Conservation (phyloP, 2,797 vertebrate species). For the Lacerta bilineata region DNA sequence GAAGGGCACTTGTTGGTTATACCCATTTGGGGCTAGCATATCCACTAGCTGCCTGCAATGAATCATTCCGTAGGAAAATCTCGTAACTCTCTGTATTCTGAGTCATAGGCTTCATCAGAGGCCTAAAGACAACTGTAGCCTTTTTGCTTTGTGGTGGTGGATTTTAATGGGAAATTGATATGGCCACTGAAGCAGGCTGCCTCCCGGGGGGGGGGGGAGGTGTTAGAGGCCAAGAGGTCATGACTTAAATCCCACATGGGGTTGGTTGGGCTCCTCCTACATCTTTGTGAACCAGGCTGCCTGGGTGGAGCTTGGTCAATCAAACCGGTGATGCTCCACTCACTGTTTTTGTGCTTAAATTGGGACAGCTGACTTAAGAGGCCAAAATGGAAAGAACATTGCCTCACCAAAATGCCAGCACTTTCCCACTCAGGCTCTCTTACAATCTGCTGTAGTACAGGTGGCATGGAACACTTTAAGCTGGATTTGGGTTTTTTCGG, state of each 20-base stretch:
- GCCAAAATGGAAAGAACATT: neutral
- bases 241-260: neutral
- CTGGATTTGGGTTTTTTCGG: too few species aligned
- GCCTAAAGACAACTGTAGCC: too few species aligned
- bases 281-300: neutral
- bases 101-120: neutral
- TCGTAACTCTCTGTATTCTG: neutral
- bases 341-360: neutral
- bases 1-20: neutral
- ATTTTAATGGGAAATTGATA: neutral
- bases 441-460: too few species aligned
- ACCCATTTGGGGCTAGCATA: neutral
- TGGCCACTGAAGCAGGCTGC: neutral
- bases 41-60: neutral
- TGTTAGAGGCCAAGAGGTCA: neutral
- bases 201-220: neutral
- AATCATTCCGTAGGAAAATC: neutral
- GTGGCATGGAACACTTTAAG: too few species aligned
- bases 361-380: neutral
- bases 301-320: neutral
- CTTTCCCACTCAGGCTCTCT: too few species aligned
- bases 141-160: neutral
- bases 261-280: neutral
- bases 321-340: neutral
- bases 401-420: too few species aligned